These are phyloP conservation scores for Bombus sibiricus DNA, from an alignment of 1,140 invertebrate species.

Conservation along the genomic window DNA sequence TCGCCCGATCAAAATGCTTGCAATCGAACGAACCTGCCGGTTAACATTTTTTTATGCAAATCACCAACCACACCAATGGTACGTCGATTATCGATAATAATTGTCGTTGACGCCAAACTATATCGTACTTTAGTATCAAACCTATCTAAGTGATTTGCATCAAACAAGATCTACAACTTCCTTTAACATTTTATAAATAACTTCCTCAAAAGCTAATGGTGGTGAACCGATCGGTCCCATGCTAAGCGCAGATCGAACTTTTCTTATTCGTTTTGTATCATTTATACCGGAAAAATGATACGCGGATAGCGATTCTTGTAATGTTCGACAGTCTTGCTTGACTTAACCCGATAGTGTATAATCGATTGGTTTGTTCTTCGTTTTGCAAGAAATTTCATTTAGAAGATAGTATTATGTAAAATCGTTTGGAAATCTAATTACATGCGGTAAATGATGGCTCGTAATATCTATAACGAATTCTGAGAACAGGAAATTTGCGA, in stretches of 20 bases:
- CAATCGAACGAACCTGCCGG: background rate
- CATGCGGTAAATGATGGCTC: background rate
- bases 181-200: background rate
- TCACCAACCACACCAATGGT: background rate
- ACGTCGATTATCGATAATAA: slow-evolving; percentile 36
- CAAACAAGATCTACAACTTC: background rate
- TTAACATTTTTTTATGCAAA: background rate
- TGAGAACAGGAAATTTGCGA: background rate
- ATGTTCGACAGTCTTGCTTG: background rate
- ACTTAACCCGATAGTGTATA: background rate
- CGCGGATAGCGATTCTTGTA: background rate
- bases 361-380: background rate
- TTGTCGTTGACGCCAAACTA: slow-evolving; percentile 15
- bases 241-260: too few relatives aligned
- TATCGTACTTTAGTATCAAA: background rate
- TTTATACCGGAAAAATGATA: background rate
- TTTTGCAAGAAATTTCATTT: background rate
- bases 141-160: background rate
- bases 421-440: background rate
- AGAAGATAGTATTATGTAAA: background rate
- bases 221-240: background rate
- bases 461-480: background rate
- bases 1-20: background rate
- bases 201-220: background rate
- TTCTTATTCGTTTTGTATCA: background rate